Conservation (phyloP, 2,888 invertebrate species). For the Dryomyza anilis region DNA sequence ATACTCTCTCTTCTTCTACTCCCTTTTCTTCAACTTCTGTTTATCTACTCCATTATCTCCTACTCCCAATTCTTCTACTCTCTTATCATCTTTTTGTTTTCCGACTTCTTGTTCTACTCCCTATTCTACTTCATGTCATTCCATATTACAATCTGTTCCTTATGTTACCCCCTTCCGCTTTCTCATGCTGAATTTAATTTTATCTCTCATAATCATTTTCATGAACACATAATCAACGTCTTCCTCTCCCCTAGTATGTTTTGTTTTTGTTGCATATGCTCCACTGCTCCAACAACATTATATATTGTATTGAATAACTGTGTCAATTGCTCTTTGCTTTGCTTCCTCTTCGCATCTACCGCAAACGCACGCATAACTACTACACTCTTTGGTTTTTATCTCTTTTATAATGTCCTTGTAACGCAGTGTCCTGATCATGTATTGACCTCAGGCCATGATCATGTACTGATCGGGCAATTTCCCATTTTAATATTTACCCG, state of each 20-base stretch:
- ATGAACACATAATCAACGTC: background rate
- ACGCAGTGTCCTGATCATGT: too few species aligned
- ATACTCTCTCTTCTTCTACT: background rate
- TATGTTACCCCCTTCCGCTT: background rate
- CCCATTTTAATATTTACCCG: too few species aligned
- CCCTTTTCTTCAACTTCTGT: background rate
- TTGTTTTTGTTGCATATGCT: background rate
- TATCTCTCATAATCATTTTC: background rate
- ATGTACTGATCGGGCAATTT: too few species aligned
- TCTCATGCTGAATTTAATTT: too few species aligned
- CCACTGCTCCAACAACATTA: background rate
- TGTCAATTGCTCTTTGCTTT: conserved; percentile 18
- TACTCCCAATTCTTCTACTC: background rate
- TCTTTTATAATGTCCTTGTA: too few species aligned
- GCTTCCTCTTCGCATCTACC: too few species aligned
- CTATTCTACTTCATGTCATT: background rate
- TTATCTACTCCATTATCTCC: background rate
- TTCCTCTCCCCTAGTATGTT: background rate
- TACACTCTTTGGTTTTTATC: too few species aligned
- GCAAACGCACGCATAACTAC: too few species aligned
- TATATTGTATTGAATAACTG: conserved; percentile 20
- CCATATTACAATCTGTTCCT: background rate
- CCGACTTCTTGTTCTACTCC: background rate
- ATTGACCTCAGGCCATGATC: too few species aligned
- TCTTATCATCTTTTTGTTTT: background rate